These are phyloP conservation scores for Pararge aegeria DNA, from an alignment of 1,140 invertebrate genomes.

Conservation along the genomic window DNA sequence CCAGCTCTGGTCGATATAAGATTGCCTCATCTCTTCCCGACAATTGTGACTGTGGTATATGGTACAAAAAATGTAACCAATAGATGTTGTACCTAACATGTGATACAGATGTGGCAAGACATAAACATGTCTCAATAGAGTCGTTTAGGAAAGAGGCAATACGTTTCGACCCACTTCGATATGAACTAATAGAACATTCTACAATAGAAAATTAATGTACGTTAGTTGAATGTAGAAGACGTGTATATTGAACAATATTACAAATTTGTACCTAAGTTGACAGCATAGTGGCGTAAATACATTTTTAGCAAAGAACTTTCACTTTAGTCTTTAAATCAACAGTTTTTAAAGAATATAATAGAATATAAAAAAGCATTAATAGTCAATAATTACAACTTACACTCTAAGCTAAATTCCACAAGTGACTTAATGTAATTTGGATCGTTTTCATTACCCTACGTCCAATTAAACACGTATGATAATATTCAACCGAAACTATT, in stretches of 20 bases:
- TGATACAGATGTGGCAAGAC: constrained; percentile 15
- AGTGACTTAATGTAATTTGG: no score
- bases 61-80: not conserved
- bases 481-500: not conserved
- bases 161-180: constrained; percentile 4
- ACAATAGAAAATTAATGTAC: not conserved
- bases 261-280: no score
- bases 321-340: no score
- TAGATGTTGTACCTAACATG: constrained; percentile 4
- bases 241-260: not conserved
- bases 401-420: no score
- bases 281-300: no score
- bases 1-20: not conserved
- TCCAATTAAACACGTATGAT: no score
- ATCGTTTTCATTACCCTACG: no score
- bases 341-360: no score
- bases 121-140: constrained; percentile 16
- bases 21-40: not conserved
- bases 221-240: not conserved
- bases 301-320: no score
- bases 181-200: not conserved
- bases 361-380: no score
- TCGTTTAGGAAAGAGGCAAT: constrained; percentile 4
- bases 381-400: no score
- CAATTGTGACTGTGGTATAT: not conserved